Base-by-base conservation (phyloP, 2,113 vertebrate genomes). In the Suncus etruscus region DNA sequence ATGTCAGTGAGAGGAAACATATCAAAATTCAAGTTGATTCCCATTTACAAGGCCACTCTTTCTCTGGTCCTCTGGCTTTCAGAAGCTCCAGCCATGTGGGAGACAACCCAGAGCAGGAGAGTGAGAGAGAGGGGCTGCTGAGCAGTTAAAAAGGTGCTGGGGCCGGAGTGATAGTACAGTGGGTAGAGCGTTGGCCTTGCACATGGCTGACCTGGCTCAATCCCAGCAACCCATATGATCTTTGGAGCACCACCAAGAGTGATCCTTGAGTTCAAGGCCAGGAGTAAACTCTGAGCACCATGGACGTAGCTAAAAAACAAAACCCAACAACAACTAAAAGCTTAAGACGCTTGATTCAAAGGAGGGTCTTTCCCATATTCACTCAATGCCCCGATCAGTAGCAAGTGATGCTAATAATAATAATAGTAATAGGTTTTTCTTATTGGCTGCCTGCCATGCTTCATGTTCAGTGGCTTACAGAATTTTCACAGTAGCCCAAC, bases 1-100 rank as follows among this genome's bases (percentile, higher is more conserved):
- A 95, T 92, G 70, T 72, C 50, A 65, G 24, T 45, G 51, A 95
- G 94, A 91, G 84, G 70, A 93, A 91, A 50, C 85, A 39, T 90
- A 95, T 79, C 87, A 69, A 68, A 93, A 92, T 94, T 89, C 90
- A 91, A 83, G 79, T 63, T 89, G 93, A 91, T 54, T 78, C 32
- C 74, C 29, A 75, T 78, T 87, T 90, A 70, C 39, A n/a, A 1
- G 12, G 50, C 63, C 66, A 29, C 85, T 85, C 68, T 47, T 78
- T 82, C 77, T 47, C 72, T 25, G 72, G 47, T 63, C 68, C 47
- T 74, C 61, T 20, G 15, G 84, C 78, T 74, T 68, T 69, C 51
- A 83, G 80, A 0, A 0, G 66, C 78, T 75, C 74, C 39, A 68
- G 73, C 81, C 45, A 31, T 73, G 81, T 77, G 92, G 63, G 72